Evolutionary conservation across 2,888 invertebrate species (phyloP).

Genomic region (Trypoxylon attenuatum): DNA sequence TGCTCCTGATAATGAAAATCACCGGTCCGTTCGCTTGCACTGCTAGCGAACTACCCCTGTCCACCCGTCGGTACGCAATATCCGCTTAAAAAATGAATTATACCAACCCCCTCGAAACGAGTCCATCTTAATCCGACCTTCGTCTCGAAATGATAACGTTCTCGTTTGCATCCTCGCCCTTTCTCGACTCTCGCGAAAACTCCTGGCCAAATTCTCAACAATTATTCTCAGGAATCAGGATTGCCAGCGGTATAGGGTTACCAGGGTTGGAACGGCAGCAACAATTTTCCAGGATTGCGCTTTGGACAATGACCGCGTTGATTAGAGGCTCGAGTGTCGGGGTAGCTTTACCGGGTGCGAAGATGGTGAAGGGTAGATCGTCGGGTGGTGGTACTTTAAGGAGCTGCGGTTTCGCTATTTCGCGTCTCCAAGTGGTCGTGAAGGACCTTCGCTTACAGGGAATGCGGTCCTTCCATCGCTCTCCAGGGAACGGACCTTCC

Average conservation of each 20-base stretch:
- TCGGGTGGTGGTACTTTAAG: conserved; percentile 21
- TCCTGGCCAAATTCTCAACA: background rate
- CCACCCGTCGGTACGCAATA: background rate
- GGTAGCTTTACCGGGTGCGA: conserved; percentile 15
- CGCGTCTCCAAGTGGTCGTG: conserved; percentile 44
- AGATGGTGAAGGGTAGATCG: conserved; percentile 21
- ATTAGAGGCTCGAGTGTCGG: conserved; percentile 32
- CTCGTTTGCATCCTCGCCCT: background rate
- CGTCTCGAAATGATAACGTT: background rate
- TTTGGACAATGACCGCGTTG: conserved; percentile 32
- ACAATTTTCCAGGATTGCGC: conserved; percentile 19
- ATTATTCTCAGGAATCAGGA: conserved; percentile 1
- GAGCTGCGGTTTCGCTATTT: conserved; percentile 40
- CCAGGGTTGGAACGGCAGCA: background rate
- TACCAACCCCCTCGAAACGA: background rate
- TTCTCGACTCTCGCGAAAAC: background rate
- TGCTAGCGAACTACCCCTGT: background rate
- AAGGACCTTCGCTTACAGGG: conserved; percentile 47
- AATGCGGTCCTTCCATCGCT: conserved; percentile 51
- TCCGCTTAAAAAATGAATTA: conserved; percentile 2
- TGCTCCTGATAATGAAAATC: conserved; percentile 9
- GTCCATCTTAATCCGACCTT: background rate
- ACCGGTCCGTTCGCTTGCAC: no score
- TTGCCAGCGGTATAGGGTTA: background rate
- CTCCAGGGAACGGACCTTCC: conserved; percentile 43